Percentiles rank a stretch among this genome's conserved stretches.
These are phyloP conservation scores for Solea solea DNA, from an alignment of 2,113 vertebrate species.

Conservation along the genomic window DNA sequence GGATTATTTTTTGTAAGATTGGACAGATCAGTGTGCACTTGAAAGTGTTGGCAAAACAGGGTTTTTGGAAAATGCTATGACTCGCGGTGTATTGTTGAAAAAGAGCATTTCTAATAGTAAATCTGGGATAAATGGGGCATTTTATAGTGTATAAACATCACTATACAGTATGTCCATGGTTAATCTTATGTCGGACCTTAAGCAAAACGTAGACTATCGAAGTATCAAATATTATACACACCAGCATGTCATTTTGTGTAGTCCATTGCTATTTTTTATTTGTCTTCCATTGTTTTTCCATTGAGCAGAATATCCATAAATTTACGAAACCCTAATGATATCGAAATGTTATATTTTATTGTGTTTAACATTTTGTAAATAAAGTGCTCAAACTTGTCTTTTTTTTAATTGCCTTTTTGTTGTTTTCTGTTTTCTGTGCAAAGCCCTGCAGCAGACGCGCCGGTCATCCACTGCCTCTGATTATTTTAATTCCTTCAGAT, in stretches of 20 bases:
- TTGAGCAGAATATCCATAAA: slow-evolving; percentile 81
- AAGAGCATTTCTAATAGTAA: slow-evolving; percentile 86
- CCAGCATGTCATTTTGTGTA: slow-evolving; percentile 83
- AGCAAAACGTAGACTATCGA: slow-evolving; percentile 83
- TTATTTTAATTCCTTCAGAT: slow-evolving; percentile 37
- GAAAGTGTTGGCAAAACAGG: slow-evolving; percentile 81
- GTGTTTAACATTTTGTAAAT: slow-evolving; percentile 90
- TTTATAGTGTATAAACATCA: slow-evolving; percentile 73
- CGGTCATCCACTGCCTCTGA: slow-evolving; percentile 13
- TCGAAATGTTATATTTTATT: slow-evolving; percentile 90
- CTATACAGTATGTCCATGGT: slow-evolving; percentile 79
- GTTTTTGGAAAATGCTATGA: slow-evolving; percentile 84
- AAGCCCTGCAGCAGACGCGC: slow-evolving; percentile 6
- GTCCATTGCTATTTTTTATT: slow-evolving; percentile 74
- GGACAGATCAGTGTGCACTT: slow-evolving; percentile 88
- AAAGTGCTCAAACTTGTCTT: slow-evolving; percentile 83
- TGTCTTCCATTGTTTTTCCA: slow-evolving; percentile 76
- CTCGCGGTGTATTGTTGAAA: slow-evolving; percentile 89
- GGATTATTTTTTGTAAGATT: slow-evolving; percentile 85
- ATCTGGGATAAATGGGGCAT: slow-evolving; percentile 78
- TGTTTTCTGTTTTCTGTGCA: neutral
- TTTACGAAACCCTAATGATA: slow-evolving; percentile 83
- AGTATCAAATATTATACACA: slow-evolving; percentile 83
- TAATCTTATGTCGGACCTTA: slow-evolving; percentile 78
- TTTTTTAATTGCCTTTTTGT: slow-evolving; percentile 36